A percentile compares a stretch with the other conserved stretches of the same genome.
Conservation (phyloP, 2,113 vertebrate genomes). For the Anseranas semipalmata region DNA sequence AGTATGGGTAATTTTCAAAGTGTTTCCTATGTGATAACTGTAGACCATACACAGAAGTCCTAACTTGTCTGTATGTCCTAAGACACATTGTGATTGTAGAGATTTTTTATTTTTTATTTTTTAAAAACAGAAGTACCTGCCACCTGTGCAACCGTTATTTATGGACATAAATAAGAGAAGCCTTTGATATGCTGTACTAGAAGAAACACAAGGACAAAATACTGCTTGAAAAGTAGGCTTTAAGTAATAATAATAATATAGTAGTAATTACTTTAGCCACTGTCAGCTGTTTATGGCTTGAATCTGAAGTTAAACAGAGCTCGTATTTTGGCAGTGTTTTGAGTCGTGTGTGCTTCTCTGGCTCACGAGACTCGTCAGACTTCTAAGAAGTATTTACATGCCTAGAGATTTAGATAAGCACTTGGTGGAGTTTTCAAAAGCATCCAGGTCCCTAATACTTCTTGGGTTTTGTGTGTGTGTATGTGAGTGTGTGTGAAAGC, state of each 20-base stretch:
- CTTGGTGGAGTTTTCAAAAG: conserved; percentile 15
- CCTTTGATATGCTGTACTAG: neutral
- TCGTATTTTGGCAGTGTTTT: neutral
- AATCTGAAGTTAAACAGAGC: conserved; percentile 45
- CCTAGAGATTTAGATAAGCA: conserved; percentile 19
- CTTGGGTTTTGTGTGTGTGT: neutral
- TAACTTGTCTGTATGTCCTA: neutral
- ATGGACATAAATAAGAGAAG: neutral
- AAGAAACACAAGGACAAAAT: neutral
- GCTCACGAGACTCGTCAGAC: neutral
- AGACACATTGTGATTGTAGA: neutral
- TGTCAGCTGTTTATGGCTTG: neutral
- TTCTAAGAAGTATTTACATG: conserved; percentile 45
- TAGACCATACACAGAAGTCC: neutral
- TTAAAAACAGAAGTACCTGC: neutral
- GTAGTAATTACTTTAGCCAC: neutral
- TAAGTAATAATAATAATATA: neutral
- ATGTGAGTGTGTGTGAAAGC: fast-evolving
- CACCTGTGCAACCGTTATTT: neutral
- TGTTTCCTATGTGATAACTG: neutral
- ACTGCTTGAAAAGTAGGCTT: neutral
- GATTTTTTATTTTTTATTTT: neutral
- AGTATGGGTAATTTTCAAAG: neutral
- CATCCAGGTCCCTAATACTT: neutral
- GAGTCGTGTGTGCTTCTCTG: neutral